Base-by-base conservation (phyloP, 2,888 invertebrate species). In the Heteropelma amictum region DNA sequence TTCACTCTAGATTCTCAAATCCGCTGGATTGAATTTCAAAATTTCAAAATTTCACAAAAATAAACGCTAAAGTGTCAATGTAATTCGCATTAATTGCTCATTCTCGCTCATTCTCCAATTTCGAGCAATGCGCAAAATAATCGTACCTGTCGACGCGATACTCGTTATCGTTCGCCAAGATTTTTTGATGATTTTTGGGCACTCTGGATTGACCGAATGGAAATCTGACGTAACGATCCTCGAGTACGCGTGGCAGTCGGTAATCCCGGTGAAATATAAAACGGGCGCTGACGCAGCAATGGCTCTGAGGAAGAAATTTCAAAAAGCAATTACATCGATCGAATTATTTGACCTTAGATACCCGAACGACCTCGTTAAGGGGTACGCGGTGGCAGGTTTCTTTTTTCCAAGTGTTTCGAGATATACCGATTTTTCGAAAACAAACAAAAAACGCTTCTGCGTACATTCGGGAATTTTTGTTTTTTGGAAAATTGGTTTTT, bases 221-320 rank as follows among this genome's bases (percentile, higher is more conserved):
- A 94, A 98, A 72, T 95, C 94, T 17, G 95, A 93, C 0, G 97
- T 96, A 0, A 95, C 93, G 70, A 98, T 95, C 83, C 93, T 91
- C 80, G 92, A 90, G 89, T 93, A 98, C 17, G 93, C 92, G 47
- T 93, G 93, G 85, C 98, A 98, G 0, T 94, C 92, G 1, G 94
- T 94, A 86, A 97, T 90, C 26, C 93, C 95, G 1, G 93, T 91
- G 89, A 96, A 98, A 91, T 95, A 97, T 89, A 94, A 93, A 80
- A 98, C 93, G 0, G 97, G 99, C 0, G 97, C 99, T 14, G 97
- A 98, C 1, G 96, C 94, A 3, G 99, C 98, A 75, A 99, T 93
- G 0, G 98, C 95, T 0, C 98, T 94, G 82, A 14, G 85, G 19
- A 17, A 21, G 42, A 42, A 38, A 51, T 28, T 10, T 5, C 12